These are phyloP conservation scores for Drosophila atripex DNA, from an alignment of 2,888 invertebrate species.

Conservation along the genomic window DNA sequence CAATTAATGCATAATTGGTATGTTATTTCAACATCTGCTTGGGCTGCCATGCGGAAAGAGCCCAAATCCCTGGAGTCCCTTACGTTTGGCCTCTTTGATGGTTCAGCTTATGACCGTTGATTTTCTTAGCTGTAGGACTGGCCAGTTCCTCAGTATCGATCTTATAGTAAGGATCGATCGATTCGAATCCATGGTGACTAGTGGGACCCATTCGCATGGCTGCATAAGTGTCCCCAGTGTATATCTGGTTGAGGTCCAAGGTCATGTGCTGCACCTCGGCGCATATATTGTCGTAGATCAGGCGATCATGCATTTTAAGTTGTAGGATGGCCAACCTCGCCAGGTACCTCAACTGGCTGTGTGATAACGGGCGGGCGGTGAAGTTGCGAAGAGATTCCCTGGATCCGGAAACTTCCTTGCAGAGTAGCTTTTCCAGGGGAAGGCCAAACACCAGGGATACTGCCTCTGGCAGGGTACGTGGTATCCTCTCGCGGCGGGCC, in stretches of 20 bases:
- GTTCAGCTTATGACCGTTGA: conserved; percentile 2
- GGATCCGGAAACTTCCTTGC: conserved; percentile 42
- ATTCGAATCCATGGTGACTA: conserved; percentile 49
- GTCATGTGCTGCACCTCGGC: conserved; percentile 44
- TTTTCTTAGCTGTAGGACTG: conserved; percentile 1
- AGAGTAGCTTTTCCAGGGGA: conserved; percentile 37
- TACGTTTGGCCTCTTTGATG: neutral
- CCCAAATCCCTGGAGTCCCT: neutral
- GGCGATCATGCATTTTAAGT: conserved; percentile 40
- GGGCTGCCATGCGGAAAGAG: neutral
- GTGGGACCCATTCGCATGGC: conserved; percentile 52
- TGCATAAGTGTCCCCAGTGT: conserved; percentile 20
- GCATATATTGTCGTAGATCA: conserved; percentile 47
- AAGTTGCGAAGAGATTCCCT: conserved; percentile 46
- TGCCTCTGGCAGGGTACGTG: conserved; percentile 47
- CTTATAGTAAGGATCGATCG: conserved; percentile 36
- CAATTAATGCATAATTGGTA: no score
- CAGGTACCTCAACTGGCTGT: conserved; percentile 44
- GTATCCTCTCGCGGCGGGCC: conserved; percentile 22
- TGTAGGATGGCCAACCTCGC: conserved; percentile 53
- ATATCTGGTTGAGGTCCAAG: conserved; percentile 35
- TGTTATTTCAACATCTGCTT: neutral
- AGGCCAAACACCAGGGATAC: conserved; percentile 44
- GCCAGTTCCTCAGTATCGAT: neutral
- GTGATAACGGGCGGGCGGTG: conserved; percentile 43